These are phyloP conservation scores for Pitangus sulphuratus DNA, from an alignment of 2,797 vertebrate genomes.

Conservation along the genomic window DNA sequence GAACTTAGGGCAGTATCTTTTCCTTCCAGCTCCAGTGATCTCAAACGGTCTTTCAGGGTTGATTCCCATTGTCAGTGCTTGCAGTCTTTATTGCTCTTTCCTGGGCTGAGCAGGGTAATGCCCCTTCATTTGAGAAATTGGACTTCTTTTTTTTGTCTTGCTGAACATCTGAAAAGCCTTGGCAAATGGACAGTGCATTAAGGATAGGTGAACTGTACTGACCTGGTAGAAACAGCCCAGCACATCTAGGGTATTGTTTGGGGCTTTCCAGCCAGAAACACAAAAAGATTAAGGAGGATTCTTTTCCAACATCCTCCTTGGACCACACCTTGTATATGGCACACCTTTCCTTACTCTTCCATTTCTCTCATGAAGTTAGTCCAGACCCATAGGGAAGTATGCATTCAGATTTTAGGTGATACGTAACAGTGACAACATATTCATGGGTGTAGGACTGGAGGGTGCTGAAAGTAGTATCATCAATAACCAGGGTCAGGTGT, in stretches of 20 bases:
- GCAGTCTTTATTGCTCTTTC: background rate
- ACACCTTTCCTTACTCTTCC: background rate
- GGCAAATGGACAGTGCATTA: background rate
- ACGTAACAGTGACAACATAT: background rate
- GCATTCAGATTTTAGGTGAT: background rate
- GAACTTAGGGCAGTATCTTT: background rate
- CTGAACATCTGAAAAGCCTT: background rate
- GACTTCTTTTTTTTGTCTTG: background rate
- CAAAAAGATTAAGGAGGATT: background rate
- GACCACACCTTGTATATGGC: background rate
- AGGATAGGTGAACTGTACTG: background rate
- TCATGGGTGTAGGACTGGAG: background rate
- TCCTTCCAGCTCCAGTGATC: background rate
- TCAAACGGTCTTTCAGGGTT: background rate
- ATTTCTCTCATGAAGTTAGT: background rate
- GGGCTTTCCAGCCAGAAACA: background rate
- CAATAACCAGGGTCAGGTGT: background rate
- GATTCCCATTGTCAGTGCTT: background rate
- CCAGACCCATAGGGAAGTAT: background rate
- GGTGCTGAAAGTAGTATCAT: background rate
- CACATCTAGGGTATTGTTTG: background rate
- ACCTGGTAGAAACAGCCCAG: background rate
- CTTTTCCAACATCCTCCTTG: background rate
- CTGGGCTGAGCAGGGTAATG: background rate
- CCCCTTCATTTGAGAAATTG: background rate